Percentiles rank a stretch among this genome's conserved stretches.
Conservation (phyloP, 2,888 invertebrate species). For the Drosophila villosipedis region DNA sequence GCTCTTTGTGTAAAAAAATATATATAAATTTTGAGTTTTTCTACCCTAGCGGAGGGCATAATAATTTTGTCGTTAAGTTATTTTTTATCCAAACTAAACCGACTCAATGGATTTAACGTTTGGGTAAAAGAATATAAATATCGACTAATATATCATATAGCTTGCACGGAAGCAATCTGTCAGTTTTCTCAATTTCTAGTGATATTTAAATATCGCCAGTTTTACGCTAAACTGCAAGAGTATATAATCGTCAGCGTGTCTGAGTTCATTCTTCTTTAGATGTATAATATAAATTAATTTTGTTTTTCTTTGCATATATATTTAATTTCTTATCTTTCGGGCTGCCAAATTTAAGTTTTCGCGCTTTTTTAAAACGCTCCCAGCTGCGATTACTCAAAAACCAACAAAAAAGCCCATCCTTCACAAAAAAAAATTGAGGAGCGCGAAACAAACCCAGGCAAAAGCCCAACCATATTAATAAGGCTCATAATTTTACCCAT, state of each 20-base stretch:
- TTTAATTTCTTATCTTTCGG: conserved; percentile 4
- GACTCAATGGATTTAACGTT: neutral
- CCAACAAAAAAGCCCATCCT: conserved; percentile 44
- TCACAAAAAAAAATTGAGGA: conserved; percentile 18
- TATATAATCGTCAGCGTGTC: neutral
- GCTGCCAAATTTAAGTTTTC: neutral
- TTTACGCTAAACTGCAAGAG: neutral
- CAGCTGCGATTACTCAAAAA: conserved; percentile 51
- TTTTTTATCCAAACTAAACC: neutral
- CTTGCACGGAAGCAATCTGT: neutral
- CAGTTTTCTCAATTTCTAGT: neutral
- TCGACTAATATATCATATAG: neutral
- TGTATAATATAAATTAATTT: neutral
- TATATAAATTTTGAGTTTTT: neutral
- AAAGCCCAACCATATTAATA: conserved; percentile 54
- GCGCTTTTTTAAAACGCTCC: conserved; percentile 12
- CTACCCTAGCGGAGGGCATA: neutral
- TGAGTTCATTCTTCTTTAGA: neutral
- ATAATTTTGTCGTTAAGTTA: neutral
- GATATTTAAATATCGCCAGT: neutral
- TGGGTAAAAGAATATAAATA: neutral
- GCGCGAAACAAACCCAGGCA: conserved; percentile 6
- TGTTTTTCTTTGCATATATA: neutral
- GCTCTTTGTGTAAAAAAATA: neutral
- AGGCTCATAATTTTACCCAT: conserved; percentile 68